Conservation (phyloP, 2,113 vertebrate species). For the Oceanites oceanicus region DNA sequence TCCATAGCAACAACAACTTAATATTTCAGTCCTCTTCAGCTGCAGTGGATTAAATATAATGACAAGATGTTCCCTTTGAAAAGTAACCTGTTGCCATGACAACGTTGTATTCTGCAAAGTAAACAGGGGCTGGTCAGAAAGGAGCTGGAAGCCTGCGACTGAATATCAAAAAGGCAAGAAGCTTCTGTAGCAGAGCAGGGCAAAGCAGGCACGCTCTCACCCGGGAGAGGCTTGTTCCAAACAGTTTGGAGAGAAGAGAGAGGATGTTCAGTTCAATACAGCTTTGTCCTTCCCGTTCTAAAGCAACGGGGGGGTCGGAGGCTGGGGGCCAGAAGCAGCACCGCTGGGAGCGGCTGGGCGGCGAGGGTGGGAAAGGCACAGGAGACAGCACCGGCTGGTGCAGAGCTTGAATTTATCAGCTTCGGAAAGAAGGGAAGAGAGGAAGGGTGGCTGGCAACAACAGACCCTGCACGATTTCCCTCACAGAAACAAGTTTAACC, state of each 20-base stretch:
- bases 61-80: slow-evolving; percentile 99
- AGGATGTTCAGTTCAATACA: not conserved
- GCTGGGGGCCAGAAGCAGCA: not conserved
- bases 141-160: slow-evolving; percentile 56
- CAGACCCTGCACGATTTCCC: not conserved
- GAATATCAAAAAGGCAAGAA: slow-evolving; percentile 74
- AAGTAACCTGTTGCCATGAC: slow-evolving; percentile 92
- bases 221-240: not conserved
- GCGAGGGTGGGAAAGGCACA: not conserved
- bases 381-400: not conserved
- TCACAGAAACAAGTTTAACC: not conserved
- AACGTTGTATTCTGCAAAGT: slow-evolving; percentile 82
- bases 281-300: not conserved
- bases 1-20: slow-evolving; percentile 98
- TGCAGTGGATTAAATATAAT: slow-evolving; percentile 99
- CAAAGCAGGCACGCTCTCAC: not conserved
- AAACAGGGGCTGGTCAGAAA: slow-evolving; percentile 80
- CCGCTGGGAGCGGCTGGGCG: not conserved
- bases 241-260: not conserved
- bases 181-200: not conserved
- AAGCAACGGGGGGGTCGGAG: not conserved
- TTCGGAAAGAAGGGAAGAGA: not conserved
- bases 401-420: not conserved
- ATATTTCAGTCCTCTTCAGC: slow-evolving; percentile 98
- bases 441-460: not conserved